These are phyloP conservation scores for Oegoconia quadripuncta DNA, from an alignment of 2,888 invertebrate genomes.

Conservation along the genomic window DNA sequence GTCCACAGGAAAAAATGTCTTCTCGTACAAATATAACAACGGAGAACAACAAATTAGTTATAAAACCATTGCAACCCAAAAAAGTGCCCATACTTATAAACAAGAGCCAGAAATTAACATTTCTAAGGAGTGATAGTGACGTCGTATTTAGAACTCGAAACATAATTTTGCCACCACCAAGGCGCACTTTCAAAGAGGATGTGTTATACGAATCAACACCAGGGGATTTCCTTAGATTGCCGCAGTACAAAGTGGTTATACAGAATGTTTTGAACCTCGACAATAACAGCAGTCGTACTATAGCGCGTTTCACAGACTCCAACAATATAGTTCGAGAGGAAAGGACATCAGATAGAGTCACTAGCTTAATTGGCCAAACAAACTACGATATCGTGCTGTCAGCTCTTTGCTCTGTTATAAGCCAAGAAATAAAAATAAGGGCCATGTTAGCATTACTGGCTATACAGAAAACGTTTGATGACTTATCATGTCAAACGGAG, in stretches of 20 bases:
- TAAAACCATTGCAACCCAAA: conserved; percentile 3
- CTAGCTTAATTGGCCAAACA: conserved; percentile 51
- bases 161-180: too few relatives aligned
- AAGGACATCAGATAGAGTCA: conserved; percentile 47
- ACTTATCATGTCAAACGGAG: conserved; percentile 11
- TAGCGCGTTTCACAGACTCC: conserved; percentile 28
- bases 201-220: conserved; percentile 36
- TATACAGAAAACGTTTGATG: conserved; percentile 14
- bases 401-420: conserved; percentile 51
- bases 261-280: conserved; percentile 28
- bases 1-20: too few relatives aligned
- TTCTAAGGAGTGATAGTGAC: conserved; percentile 8
- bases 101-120: conserved; percentile 13
- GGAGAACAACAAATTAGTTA: conserved; percentile 2
- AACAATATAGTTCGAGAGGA: conserved; percentile 23
- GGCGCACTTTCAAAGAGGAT: conserved; percentile 34
- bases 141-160: too few relatives aligned
- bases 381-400: conserved; percentile 52
- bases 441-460: conserved; percentile 50
- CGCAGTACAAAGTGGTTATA: conserved; percentile 39
- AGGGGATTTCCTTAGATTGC: conserved; percentile 41
- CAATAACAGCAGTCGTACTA: conserved; percentile 39
- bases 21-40: not conserved
- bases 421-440: conserved; percentile 47
- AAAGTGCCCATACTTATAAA: conserved; percentile 10